Base-by-base conservation (phyloP, 2,888 invertebrate species). In the Nephrotoma guestfalica region DNA sequence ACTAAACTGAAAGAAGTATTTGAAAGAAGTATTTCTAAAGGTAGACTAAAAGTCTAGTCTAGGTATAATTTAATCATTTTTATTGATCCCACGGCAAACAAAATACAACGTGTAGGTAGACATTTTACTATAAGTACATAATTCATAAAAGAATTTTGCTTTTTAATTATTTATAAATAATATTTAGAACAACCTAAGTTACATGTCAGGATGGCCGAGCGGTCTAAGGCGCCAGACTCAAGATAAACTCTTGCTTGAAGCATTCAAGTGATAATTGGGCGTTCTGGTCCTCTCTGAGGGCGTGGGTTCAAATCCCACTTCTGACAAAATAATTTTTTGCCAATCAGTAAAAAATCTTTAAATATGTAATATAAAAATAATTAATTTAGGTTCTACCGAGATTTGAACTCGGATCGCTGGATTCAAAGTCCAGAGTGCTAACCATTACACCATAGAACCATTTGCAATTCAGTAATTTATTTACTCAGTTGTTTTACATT, bases 211-310 rank as follows among this genome's bases (percentile, higher is more conserved):
- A 86, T 86, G 86, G 86, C 86, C 86, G 86, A 86, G 86, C 86
- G 86, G 86, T 86, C 86, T 86, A 86, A 86, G 86, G 86, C 86
- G 86, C 86, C 86, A 86, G 86, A 86, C 86, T 86, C 86, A 86
- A 86, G 86, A 85, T 71, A 30, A 51, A 30, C 18, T 71, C 71
- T 71, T 71, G 30, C 71, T 71, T 71, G 71, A 9, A 30, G 3
- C n/a, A 71, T 30, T 30, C 71, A 71, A 71, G 71, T 71, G 30
- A 11, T 9, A 2, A 71, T 43, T 71, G 71, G 71, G 71, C 71
- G 71, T 71, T 71, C 71, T 71, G 71, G 71, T 71, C 71, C 71
- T 71, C 71, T 71, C 71, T 71, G 71, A 71, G 71, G 71, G 71
- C 71, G 71, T 71, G 71, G 71, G 71, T 71, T 71, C 71, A 71